Conservation (phyloP, 92 coral and sea anemone species). For the Paramuricea clavata region DNA sequence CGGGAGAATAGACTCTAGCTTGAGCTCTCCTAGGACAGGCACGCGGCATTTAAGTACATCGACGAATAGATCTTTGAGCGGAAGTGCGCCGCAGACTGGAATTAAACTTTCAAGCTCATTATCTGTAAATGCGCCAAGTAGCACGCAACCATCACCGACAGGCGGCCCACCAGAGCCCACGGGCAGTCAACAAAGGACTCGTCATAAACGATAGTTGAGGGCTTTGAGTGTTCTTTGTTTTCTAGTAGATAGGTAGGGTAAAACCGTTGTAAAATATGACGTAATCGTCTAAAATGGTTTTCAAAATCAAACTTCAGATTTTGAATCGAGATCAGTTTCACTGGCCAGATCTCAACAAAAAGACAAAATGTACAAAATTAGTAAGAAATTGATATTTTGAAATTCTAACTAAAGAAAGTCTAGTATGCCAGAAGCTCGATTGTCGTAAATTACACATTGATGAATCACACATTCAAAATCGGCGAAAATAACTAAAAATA, state of each 20-base stretch:
- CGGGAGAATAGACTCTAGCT: conserved; percentile 43
- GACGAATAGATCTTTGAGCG: conserved; percentile 26
- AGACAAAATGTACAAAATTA: neutral
- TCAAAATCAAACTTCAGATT: neutral
- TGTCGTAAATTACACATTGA: too few relatives aligned
- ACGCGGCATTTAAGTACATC: conserved; percentile 41
- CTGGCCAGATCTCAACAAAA: neutral
- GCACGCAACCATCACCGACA: conserved; percentile 31
- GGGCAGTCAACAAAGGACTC: conserved; percentile 12
- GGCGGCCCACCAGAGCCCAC: conserved; percentile 14
- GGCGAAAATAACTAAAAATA: too few relatives aligned
- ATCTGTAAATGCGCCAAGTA: conserved; percentile 44
- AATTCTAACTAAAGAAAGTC: neutral
- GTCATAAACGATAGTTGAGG: conserved; percentile 41
- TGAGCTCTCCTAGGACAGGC: conserved; percentile 46
- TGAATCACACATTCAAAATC: too few relatives aligned
- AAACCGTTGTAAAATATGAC: neutral
- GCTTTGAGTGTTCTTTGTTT: too few relatives aligned
- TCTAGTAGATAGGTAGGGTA: neutral
- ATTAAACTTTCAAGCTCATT: conserved; percentile 47
- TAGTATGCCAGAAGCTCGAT: too few relatives aligned
- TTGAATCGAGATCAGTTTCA: neutral
- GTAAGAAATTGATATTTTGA: neutral
- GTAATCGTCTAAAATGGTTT: neutral
- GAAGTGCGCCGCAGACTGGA: conserved; percentile 40